Evolutionary conservation across 2,888 invertebrate species (phyloP), one percentile per base, ranked within the genome.

Genomic region (Mesodorylaimus sp.): DNA sequence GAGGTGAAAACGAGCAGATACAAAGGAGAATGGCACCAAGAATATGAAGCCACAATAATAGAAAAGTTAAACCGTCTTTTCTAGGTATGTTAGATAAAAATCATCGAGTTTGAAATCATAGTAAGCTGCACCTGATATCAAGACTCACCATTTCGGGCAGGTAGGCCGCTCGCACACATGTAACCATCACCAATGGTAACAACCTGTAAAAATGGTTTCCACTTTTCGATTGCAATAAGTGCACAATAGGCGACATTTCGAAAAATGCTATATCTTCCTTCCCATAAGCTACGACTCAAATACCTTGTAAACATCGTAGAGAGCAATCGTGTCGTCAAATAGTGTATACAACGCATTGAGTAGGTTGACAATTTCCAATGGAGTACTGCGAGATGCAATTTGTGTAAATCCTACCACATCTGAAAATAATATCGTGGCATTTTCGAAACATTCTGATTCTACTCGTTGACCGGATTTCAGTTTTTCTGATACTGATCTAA

Each of bases 221-320:
- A n/a, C n/a, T n/a, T n/a, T n/a, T n/a, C n/a, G n/a, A n/a, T n/a
- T n/a, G n/a, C n/a, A n/a, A n/a, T n/a, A n/a, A n/a, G n/a, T n/a
- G n/a, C n/a, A n/a, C n/a, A n/a, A n/a, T n/a, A n/a, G n/a, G n/a
- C n/a, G n/a, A n/a, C n/a, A n/a, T n/a, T n/a, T n/a, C n/a, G n/a
- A n/a, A n/a, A n/a, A n/a, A n/a, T n/a, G n/a, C n/a, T n/a, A n/a
- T n/a, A n/a, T n/a, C n/a, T n/a, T n/a, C n/a, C n/a, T n/a, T n/a
- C n/a, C n/a, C n/a, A n/a, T n/a, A n/a, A n/a, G n/a, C n/a, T n/a
- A n/a, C n/a, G n/a, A n/a, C n/a, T n/a, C n/a, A 10, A 19, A 24
- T 19, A 61, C 60, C 54, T 63, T 63, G 54, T 63, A 63, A 26
- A 57, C 59, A 49, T 63, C 62, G 50, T 60, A 57, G 32, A 55